Conservation (phyloP, 1,140 invertebrate species). For the Tetramorium parvispinum region DNA sequence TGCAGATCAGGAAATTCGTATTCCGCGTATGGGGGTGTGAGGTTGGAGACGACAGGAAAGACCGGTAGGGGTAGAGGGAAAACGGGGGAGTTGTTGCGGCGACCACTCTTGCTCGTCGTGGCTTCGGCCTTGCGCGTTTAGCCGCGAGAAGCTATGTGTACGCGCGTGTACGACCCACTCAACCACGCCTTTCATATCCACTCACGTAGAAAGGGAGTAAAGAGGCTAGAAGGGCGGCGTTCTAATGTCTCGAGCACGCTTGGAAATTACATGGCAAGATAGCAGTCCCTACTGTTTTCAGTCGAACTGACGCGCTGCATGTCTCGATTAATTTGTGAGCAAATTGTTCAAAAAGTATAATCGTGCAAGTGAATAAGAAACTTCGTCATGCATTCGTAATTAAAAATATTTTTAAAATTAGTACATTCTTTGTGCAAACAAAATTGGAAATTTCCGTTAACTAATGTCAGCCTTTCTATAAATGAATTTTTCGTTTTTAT, state of each 20-base stretch:
- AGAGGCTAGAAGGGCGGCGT: background rate
- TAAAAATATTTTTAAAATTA: background rate
- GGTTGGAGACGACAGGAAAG: background rate
- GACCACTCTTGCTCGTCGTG: background rate
- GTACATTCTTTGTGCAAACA: background rate
- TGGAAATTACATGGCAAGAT: background rate
- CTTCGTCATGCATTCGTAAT: background rate
- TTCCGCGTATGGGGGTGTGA: conserved; percentile 10
- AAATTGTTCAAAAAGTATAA: background rate
- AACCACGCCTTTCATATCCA: conserved; percentile 7
- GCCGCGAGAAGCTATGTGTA: background rate
- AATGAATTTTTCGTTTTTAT: background rate
- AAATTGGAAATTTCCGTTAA: background rate
- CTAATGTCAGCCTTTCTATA: background rate
- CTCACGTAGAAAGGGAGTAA: conserved; percentile 5
- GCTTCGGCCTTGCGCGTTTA: conserved; percentile 1
- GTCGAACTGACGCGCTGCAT: background rate
- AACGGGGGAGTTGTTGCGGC: conserved; percentile 3
- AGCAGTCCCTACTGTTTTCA: background rate
- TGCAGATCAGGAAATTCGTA: conserved; percentile 72
- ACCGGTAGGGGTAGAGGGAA: background rate
- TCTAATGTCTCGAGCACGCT: background rate
- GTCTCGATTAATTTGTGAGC: conserved; percentile 13
- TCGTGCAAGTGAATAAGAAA: background rate
- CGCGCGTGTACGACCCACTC: conserved; percentile 24